phyloP scores from a whole-genome alignment of 2,888 invertebrate genomes.

The Pollenia labialis region DNA sequence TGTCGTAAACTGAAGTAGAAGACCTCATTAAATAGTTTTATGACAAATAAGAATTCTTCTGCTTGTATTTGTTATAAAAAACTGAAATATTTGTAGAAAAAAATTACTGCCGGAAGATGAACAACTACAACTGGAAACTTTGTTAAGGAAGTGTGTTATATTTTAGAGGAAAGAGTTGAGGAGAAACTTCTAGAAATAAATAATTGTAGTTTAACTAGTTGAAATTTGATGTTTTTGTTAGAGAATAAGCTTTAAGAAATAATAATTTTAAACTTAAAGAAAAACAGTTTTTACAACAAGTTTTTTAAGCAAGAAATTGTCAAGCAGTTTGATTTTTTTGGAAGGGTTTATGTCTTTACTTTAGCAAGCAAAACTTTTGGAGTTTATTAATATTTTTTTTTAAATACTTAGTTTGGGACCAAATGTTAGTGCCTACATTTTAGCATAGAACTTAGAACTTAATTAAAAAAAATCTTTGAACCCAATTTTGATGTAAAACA shows the following conservation, averaged over 20 bases:
- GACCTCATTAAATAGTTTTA: constrained; percentile 72
- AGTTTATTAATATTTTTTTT: too few relatives aligned
- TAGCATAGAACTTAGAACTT: too few relatives aligned
- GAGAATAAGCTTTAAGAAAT: constrained; percentile 2
- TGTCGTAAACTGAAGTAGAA: constrained; percentile 49
- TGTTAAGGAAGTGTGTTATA: constrained; percentile 34
- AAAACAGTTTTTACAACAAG: neutral
- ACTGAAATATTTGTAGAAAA: constrained; percentile 7
- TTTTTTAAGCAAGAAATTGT: neutral
- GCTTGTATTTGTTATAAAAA: constrained; percentile 44
- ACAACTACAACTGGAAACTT: constrained; percentile 15
- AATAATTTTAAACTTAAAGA: neutral
- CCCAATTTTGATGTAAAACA: too few relatives aligned
- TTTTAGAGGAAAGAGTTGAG: constrained; percentile 13
- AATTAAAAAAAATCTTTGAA: too few relatives aligned
- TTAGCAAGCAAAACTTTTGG: too few relatives aligned
- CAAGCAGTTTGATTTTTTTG: too few relatives aligned
- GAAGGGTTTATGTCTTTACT: too few relatives aligned
- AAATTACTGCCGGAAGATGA: constrained; percentile 31
- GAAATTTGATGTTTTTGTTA: constrained; percentile 5
- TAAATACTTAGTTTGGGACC: too few relatives aligned
- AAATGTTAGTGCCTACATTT: too few relatives aligned
- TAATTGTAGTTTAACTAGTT: constrained; percentile 59
- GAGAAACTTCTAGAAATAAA: constrained; percentile 31
- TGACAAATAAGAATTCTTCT: constrained; percentile 63